Evolutionary conservation across 2,888 invertebrate genomes (phyloP), one percentile per base, ranked within the genome.

Genomic region (Lasioglossum figueresi): DNA sequence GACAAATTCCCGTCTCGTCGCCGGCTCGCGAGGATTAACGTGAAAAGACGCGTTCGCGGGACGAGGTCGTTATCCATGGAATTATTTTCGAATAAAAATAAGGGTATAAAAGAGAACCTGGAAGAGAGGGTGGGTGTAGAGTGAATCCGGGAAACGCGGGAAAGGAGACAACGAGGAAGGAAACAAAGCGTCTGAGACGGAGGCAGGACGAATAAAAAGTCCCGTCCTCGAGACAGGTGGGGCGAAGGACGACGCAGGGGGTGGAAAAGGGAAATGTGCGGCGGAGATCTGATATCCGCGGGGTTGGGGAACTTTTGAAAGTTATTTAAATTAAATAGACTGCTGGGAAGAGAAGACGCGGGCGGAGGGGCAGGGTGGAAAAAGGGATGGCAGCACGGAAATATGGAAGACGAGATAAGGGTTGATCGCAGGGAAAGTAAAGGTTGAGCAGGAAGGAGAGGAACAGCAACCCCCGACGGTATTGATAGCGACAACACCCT

Each of bases 311-410:
- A 93, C 89, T 92, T 93, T 91, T 89, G 88, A 90, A 92, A 93
- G 91, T 93, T 93, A 92, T 93, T 93, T 93, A 92, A 93, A 93
- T 93, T 93, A 92, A 93, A 92, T 92, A 92, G 91, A 91, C 88
- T 89, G 88, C 43, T 56, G 72, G 70, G 83, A 63, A 31, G 43
- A 40, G 43, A 34, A 48, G 52, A 70, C 37, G 16, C 23, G 16
- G 74, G 82, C 70, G 59, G 78, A 77, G 73, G 66, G 70, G 78
- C 66, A 73, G 34, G 59, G 78, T 68, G 76, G 73, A 68, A 80
- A 59, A 79, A 45, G 59, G 45, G 81, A 80, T 68, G 76, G 68
- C 37, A 76, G 80, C 56, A 70, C 37, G 79, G 80, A 84, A 80
- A 85, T 40, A 81, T 68, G 88, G 85, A 83, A 86, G 79, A 84